Base-by-base conservation (phyloP, 2,113 vertebrate species). In the Pollimyrus isidori region DNA sequence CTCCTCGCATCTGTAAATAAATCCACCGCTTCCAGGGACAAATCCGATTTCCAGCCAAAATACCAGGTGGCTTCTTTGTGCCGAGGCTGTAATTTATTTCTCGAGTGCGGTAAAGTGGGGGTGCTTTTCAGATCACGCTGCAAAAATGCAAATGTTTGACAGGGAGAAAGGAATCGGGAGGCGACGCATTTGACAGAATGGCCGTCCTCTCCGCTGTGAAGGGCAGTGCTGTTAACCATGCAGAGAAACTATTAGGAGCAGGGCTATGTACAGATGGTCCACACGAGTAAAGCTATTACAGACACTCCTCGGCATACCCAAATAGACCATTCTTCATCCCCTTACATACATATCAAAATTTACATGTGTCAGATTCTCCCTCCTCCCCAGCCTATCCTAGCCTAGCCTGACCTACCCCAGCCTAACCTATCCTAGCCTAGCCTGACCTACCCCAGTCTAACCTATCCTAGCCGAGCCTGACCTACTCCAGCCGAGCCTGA, bases 21-120 rank as follows among this genome's bases (percentile, higher is more conserved):
- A 88, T 52, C 26, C 23, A 26, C 13, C 26, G 45, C 17, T 82
- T 82, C 69, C 49, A 39, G 49, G 15, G 50, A 52, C 48, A 39
- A 23, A 50, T 42, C 48, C 48, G 21, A 53, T 53, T 89, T 82
- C 88, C 88, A 89, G 76, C 88, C 48, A 82, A 89, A 89, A 89
- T 80, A 82, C 73, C 88, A 89, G 88, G 69, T 82, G 88, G 88
- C 73, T 42, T 56, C 73, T 42, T 53, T 30, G 48, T 30, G 30
- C 73, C 26, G 50, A 30, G n/a, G 46, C 46, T 87, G 52, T 49
- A 50, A 88, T 76, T 88, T 88, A 82, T 35, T 89, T 82, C 35
- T 80, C 45, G 46, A 88, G 88, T 82, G 69, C 39, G 76, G 45
- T 88, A 88, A 89, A 89, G 88, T 65, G 35, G 35, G 69, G 69